Conservation (phyloP, 2,113 vertebrate genomes). For the Typhlomys cinereus region DNA sequence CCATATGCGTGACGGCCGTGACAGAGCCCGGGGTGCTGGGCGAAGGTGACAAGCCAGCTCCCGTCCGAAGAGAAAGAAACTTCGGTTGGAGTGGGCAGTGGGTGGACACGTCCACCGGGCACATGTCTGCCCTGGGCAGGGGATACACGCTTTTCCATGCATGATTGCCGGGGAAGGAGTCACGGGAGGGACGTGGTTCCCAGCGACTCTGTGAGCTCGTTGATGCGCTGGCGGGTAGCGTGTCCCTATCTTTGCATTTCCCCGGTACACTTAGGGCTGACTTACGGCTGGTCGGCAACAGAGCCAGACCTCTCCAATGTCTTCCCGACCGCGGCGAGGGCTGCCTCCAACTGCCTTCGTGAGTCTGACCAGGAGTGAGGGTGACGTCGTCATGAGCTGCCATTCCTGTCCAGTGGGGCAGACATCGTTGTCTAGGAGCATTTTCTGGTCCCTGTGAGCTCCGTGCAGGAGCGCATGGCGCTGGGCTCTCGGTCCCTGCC, state of each 20-base stretch:
- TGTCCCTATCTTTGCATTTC: fast-evolving
- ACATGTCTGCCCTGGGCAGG: not conserved
- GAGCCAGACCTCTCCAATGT: fast-evolving
- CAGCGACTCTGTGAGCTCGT: no score
- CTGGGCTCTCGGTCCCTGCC: no score
- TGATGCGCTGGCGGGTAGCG: fast-evolving
- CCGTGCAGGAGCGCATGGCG: no score
- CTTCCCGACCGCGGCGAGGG: fast-evolving
- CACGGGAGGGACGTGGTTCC: fast-evolving
- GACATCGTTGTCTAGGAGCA: not conserved
- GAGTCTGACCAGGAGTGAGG: not conserved
- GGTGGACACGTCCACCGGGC: constrained; percentile 3
- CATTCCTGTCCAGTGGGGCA: not conserved
- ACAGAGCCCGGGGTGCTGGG: constrained; percentile 23
- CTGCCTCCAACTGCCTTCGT: not conserved
- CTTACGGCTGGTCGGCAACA: fast-evolving
- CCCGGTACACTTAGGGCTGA: fast-evolving
- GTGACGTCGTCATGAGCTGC: no score
- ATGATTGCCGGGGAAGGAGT: not conserved
- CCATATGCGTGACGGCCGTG: constrained; percentile 74
- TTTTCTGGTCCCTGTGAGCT: not conserved
- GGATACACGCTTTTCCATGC: not conserved
- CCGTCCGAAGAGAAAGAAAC: constrained; percentile 21
- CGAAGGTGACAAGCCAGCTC: constrained; percentile 67
- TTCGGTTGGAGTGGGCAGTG: constrained; percentile 36